phyloP scores from a whole-genome alignment of 92 coral and sea anemone genomes.

The Epizoanthus illoricatus region DNA sequence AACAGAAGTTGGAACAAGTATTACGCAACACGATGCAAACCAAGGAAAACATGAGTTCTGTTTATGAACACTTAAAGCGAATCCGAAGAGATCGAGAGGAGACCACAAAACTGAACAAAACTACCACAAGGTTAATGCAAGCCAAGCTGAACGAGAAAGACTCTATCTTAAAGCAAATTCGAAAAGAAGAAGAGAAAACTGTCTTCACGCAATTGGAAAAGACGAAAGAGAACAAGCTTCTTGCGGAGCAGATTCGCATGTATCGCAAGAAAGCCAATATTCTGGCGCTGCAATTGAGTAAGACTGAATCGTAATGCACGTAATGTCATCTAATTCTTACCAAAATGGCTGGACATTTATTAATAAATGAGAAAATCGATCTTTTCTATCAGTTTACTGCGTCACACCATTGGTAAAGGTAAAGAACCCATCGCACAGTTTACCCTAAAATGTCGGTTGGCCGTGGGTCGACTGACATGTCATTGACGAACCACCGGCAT shows the following conservation, averaged over 20 bases:
- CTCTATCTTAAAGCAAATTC: neutral
- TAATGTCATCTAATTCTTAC: too few species aligned
- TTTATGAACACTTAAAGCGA: constrained; percentile 9
- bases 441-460: too few species aligned
- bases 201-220: neutral
- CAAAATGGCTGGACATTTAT: too few species aligned
- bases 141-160: constrained; percentile 10
- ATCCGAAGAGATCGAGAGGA: neutral
- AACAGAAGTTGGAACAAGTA: neutral
- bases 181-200: constrained; percentile 8
- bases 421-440: too few species aligned
- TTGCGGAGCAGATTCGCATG: neutral
- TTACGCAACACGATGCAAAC: neutral
- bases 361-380: too few species aligned
- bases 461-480: too few species aligned
- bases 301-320: neutral
- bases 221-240: constrained; percentile 6
- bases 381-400: too few species aligned
- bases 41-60: neutral
- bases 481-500: too few species aligned
- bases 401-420: too few species aligned
- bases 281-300: neutral
- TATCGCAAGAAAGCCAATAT: constrained; percentile 1
- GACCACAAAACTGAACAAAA: neutral
- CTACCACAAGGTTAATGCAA: neutral